phyloP scores from a whole-genome alignment of 2,888 invertebrate species.

The Urechis unicinctus region DNA sequence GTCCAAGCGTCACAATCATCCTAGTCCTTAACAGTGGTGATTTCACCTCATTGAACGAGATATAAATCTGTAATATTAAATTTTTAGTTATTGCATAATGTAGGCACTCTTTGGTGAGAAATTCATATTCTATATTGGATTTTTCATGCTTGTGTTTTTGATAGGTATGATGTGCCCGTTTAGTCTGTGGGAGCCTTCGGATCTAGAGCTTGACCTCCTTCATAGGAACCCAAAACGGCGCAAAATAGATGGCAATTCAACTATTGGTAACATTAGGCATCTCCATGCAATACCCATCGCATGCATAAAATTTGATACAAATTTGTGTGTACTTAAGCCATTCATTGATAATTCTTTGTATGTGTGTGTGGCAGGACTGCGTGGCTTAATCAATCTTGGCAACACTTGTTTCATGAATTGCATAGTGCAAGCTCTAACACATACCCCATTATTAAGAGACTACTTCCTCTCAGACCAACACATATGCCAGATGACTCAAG shows the following conservation, averaged over 20 bases:
- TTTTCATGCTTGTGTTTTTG: neutral
- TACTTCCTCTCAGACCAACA: constrained; percentile 83
- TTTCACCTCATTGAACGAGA: no score
- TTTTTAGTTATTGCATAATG: no score
- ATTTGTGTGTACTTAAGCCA: neutral
- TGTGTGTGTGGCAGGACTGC: constrained; percentile 59
- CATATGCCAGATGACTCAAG: constrained; percentile 63
- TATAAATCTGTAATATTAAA: no score
- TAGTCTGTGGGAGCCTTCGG: constrained; percentile 73
- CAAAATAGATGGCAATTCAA: constrained; percentile 72
- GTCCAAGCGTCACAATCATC: no score
- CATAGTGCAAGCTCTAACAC: constrained; percentile 89
- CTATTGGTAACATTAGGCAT: constrained; percentile 58
- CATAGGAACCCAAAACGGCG: constrained; percentile 71
- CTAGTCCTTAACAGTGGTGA: no score
- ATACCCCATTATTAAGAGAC: constrained; percentile 88
- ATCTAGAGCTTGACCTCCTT: constrained; percentile 70
- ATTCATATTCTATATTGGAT: neutral
- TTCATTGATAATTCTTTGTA: neutral
- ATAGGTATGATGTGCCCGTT: constrained; percentile 53
- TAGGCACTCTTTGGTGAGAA: no score
- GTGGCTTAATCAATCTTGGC: constrained; percentile 91
- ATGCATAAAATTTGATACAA: neutral
- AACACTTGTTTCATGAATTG: constrained; percentile 99
- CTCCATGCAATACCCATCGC: neutral